These are phyloP conservation scores for Oxyscelio sp. DNA, from an alignment of 2,888 invertebrate species.

Conservation along the genomic window DNA sequence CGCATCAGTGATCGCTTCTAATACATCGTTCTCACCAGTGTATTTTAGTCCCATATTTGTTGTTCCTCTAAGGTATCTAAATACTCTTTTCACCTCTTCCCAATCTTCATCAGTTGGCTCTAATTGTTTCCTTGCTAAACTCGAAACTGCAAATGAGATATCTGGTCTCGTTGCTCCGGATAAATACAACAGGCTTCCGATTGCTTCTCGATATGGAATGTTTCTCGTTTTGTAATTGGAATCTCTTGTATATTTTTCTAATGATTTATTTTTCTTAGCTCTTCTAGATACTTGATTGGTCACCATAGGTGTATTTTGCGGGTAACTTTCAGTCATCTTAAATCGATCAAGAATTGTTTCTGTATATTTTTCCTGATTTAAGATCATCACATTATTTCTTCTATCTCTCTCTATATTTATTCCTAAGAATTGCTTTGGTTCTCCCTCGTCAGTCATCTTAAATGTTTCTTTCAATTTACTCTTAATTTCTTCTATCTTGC, in stretches of 20 bases:
- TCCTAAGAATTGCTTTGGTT: conserved; percentile 71
- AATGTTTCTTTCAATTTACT: conserved; percentile 62
- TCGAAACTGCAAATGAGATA: conserved; percentile 45
- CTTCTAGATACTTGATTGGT: conserved; percentile 58
- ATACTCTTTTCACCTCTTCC: conserved; percentile 34
- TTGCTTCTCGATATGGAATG: conserved; percentile 71
- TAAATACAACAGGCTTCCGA: conserved; percentile 51
- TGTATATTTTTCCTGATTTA: conserved; percentile 47
- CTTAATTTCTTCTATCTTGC: conserved; percentile 66
- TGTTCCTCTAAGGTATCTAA: conserved; percentile 64
- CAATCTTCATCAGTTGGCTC: conserved; percentile 63
- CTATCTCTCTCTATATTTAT: conserved; percentile 72
- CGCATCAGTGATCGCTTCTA: conserved; percentile 74
- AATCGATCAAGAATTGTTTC: conserved; percentile 52
- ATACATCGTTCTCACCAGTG: conserved; percentile 12
- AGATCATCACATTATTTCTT: conserved; percentile 2
- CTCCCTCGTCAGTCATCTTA: conserved; percentile 76
- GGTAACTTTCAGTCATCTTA: conserved; percentile 42
- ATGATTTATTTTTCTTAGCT: conserved; percentile 25
- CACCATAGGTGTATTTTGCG: conserved; percentile 67
- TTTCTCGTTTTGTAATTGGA: conserved; percentile 3
- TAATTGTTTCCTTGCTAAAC: conserved; percentile 44
- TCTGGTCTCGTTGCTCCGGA: conserved; percentile 42
- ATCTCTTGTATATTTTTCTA: conserved; percentile 5
- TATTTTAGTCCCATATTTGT: conserved; percentile 50